Base-by-base conservation (phyloP, 2,113 vertebrate species). In the Phocoena sinus region DNA sequence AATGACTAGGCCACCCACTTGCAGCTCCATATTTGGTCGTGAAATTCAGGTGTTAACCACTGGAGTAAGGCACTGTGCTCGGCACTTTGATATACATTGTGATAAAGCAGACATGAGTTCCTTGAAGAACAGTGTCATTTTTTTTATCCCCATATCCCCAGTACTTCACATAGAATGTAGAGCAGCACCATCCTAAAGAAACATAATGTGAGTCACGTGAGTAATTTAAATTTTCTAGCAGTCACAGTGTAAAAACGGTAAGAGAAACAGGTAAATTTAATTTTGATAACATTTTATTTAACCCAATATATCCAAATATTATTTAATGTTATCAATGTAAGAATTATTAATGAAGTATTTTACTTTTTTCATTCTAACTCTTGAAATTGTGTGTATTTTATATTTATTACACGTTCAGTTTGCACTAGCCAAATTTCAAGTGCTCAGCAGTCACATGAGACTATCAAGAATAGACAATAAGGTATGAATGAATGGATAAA, bases 221-320 rank as follows among this genome's bases (percentile, higher is more conserved):
- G 11, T 87, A n/a, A 70, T 70, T 88, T 36, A 90, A 60, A 38
- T 65, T 86, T 90, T 67, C 76, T 77, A 28, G 8, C 21, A 20
- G 63, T 77, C 68, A 87, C 10, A 60, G 20, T 60, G 33, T 90
- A 47, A 84, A 96, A 93, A 50, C 13, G 4, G 21, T 68, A 47
- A 53, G 31, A 88, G 47, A 84, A 88, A 91, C 2, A 88, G n/a
- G 7, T 84, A 23, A 96, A 89, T 85, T 89, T 44, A 68, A 60
- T 50, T 90, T 79, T 38, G 83, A 25, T 76, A 28, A n/a, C 58
- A 41, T 87, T 97, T 79, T 94, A 31, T 82, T 91, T 95, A 91
- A 81, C 38, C 17, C 44, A 74, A 0, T 70, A 14, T 88, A 65
- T 92, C 62, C 53, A 89, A 77, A 93, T 96, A 81, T 76, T 58